Evolutionary conservation across 2,888 invertebrate species (phyloP).

Genomic region (Chymomyza caudatula): DNA sequence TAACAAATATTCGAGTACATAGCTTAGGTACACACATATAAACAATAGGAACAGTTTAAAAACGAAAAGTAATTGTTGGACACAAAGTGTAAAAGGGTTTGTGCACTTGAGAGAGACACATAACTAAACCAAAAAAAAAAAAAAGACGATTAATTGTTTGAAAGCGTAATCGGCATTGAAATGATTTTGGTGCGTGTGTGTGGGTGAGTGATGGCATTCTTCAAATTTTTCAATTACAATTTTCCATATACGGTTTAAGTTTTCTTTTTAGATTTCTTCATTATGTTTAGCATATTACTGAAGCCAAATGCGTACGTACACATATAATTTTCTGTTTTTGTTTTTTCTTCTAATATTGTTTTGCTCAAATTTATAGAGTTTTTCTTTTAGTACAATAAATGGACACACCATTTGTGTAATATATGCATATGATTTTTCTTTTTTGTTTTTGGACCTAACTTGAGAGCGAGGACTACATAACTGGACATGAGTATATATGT

Average conservation of each 20-base stretch:
- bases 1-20: slow-evolving; percentile 31
- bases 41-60: neutral
- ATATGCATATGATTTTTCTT: neutral
- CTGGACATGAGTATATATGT: slow-evolving; percentile 6
- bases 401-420: neutral
- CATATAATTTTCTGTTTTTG: slow-evolving; percentile 6
- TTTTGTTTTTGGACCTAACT: neutral
- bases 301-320: slow-evolving; percentile 9
- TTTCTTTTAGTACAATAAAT: neutral
- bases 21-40: too few species aligned
- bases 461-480: slow-evolving; percentile 12
- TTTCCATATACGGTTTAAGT: slow-evolving; percentile 10
- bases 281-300: slow-evolving; percentile 18
- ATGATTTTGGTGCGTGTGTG: neutral
- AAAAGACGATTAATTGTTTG: slow-evolving; percentile 3
- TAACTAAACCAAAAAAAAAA: neutral
- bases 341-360: slow-evolving; percentile 7
- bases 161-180: slow-evolving; percentile 35
- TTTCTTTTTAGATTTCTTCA: slow-evolving; percentile 2
- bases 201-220: neutral
- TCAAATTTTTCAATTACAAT: neutral
- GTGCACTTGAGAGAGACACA: too few species aligned
- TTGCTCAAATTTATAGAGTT: neutral
- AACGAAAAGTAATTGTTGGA: too few species aligned
- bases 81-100: too few species aligned